Percentiles rank a stretch among this genome's conserved stretches.
phyloP scores from a whole-genome alignment of 35 echinoderm and acorn worm species.

The Nesometra sesokonis region DNA sequence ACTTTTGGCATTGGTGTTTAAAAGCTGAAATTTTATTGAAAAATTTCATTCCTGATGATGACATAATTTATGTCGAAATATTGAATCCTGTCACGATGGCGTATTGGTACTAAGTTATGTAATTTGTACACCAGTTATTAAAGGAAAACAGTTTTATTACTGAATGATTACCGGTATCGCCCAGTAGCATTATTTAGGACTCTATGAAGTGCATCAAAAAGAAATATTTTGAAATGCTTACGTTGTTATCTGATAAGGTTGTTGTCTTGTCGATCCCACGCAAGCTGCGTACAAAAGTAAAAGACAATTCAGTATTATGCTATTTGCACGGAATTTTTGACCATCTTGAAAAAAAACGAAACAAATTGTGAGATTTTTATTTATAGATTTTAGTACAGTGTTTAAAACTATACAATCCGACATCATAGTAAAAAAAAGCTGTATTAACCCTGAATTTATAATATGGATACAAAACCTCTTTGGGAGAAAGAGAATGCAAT shows the following conservation, averaged over 20 bases:
- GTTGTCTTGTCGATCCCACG: neutral
- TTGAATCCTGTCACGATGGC: no score
- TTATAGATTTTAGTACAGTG: no score
- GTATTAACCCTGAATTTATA: no score
- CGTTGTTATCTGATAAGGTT: slow-evolving; percentile 10
- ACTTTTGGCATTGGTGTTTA: no score
- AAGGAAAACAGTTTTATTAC: neutral
- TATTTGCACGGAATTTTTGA: slow-evolving; percentile 17
- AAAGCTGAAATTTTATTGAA: no score
- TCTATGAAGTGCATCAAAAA: slow-evolving; percentile 30
- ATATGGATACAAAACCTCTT: no score
- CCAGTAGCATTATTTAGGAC: slow-evolving; percentile 5
- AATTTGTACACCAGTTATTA: slow-evolving; percentile 34
- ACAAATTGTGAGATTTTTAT: slow-evolving; percentile 3
- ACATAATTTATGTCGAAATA: no score
- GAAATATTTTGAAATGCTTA: neutral
- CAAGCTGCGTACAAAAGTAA: slow-evolving; percentile 11
- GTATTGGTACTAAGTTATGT: slow-evolving; percentile 27
- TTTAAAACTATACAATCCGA: no score
- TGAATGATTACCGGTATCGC: slow-evolving; percentile 42
- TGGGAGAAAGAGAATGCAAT: no score
- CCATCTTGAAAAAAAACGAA: slow-evolving; percentile 14
- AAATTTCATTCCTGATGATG: no score
- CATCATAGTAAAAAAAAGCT: no score
- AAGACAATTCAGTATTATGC: neutral